Conservation (phyloP, 2,113 vertebrate species). For the Mugil cephalus region DNA sequence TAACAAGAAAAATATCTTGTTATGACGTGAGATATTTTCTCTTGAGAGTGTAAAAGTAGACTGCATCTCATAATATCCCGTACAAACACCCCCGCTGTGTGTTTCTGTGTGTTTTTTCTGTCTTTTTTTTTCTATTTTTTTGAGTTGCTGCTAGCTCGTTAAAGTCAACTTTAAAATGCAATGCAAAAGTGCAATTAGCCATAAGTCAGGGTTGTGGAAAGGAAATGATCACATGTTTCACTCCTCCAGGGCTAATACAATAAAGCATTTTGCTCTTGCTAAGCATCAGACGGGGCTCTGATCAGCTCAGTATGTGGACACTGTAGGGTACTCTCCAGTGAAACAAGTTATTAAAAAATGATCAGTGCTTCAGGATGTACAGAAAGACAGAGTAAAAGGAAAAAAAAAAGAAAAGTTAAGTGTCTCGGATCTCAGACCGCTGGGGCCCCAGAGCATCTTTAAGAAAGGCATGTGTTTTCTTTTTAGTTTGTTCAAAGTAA, state of each 20-base stretch:
- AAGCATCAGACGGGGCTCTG: slow-evolving; percentile 1
- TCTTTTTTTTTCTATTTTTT: slow-evolving; percentile 12
- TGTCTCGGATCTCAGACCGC: neutral
- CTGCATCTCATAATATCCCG: neutral
- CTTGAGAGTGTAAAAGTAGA: slow-evolving; percentile 36
- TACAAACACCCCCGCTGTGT: slow-evolving; percentile 26
- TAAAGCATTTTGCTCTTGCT: slow-evolving; percentile 1
- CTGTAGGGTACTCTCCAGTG: neutral
- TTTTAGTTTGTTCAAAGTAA: neutral
- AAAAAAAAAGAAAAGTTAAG: too few relatives aligned
- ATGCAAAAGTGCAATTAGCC: slow-evolving; percentile 45
- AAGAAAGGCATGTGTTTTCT: neutral
- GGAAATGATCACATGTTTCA: neutral
- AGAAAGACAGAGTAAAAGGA: slow-evolving; percentile 2
- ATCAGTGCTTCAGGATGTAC: slow-evolving; percentile 1
- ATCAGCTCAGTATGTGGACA: slow-evolving; percentile 13
- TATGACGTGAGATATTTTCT: slow-evolving; percentile 29
- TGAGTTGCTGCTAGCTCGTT: slow-evolving; percentile 50
- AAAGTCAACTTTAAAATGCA: slow-evolving; percentile 50
- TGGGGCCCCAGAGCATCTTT: neutral
- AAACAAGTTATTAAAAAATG: neutral
- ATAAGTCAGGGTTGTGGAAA: slow-evolving; percentile 28
- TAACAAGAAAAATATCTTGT: slow-evolving; percentile 19
- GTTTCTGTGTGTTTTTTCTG: slow-evolving; percentile 36
- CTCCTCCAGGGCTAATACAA: slow-evolving; percentile 5